A percentile compares a stretch with the other conserved stretches of the same genome.
Conservation (phyloP, 2,888 invertebrate species). For the Luffia ferchaultella region DNA sequence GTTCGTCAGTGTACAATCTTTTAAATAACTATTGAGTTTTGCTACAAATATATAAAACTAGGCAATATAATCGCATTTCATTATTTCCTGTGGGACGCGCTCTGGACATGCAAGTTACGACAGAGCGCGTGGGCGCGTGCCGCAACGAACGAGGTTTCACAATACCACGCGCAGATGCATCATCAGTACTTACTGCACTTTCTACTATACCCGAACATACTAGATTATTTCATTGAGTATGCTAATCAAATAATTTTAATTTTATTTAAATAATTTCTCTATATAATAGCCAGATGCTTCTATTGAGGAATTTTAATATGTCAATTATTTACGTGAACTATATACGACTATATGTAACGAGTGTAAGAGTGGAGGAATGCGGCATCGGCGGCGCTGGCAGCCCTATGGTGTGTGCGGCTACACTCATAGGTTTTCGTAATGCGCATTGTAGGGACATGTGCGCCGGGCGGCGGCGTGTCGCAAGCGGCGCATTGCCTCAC, state of each 20-base stretch:
- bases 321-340: no score
- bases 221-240: no score
- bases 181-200: neutral
- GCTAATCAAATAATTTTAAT: no score
- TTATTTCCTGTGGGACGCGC: neutral
- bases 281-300: no score
- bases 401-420: constrained; percentile 23
- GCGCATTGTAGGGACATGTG: constrained; percentile 57
- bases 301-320: no score
- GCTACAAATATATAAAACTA: no score
- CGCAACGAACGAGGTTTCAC: neutral
- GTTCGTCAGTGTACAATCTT: no score
- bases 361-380: neutral
- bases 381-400: constrained; percentile 12
- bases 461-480: constrained; percentile 30
- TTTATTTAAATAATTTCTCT: no score
- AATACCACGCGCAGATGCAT: neutral
- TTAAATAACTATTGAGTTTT: no score
- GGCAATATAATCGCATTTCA: no score
- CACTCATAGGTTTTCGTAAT: constrained; percentile 62
- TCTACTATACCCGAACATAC: no score
- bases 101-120: neutral
- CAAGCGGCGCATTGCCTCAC: constrained; percentile 49
- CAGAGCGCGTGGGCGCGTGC: neutral
- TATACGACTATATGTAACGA: no score